Evolutionary conservation across 2,888 invertebrate species (phyloP), one percentile per base, ranked within the genome.

Genomic region (Petrophora chlorosata): DNA sequence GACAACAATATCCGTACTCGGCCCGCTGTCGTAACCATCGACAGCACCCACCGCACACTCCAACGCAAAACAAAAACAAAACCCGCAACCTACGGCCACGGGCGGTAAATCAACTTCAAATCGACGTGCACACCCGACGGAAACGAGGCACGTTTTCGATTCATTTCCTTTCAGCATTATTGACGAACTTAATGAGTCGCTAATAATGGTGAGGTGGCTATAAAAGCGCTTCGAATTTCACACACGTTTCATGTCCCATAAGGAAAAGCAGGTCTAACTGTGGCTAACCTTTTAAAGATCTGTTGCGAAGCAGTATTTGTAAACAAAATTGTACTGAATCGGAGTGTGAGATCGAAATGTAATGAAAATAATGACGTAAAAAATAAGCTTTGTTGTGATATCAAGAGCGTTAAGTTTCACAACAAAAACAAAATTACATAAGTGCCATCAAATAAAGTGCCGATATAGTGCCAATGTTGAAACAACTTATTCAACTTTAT

Each of bases 161-260:
- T 75, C 77, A 77, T 79, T 84, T 86, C 85, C 84, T 85, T 82
- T 80, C 72, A 73, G 73, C 66, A 62, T 70, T 73, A 73, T 67
- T 63, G 59, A 64, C 70, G 70, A 72, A 70, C 58, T 74, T 79
- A 57, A 57, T 79, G 73, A 71, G 67, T 63, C 52, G 69, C 83
- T 74, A 75, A 81, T 82, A 84, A 72, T 79, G 82, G 63, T 53
- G 38, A 46, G 51, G 39, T 52, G 55, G 49, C 56, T 51, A 61
- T 69, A 70, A 66, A 61, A 62, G 52, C 61, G 62, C 68, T 82
- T 75, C 65, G 66, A 70, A 87, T 81, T 85, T 80, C 54, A 71
- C 61, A 70, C 86, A 85, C 85, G 87, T 83, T 67, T 64, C 59
- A 56, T 55, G 51, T 36, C 68, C 61, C 64, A 70, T 73, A 75